These are phyloP conservation scores for Oryzias curvinotus DNA, from an alignment of 2,113 vertebrate genomes.

Conservation along the genomic window DNA sequence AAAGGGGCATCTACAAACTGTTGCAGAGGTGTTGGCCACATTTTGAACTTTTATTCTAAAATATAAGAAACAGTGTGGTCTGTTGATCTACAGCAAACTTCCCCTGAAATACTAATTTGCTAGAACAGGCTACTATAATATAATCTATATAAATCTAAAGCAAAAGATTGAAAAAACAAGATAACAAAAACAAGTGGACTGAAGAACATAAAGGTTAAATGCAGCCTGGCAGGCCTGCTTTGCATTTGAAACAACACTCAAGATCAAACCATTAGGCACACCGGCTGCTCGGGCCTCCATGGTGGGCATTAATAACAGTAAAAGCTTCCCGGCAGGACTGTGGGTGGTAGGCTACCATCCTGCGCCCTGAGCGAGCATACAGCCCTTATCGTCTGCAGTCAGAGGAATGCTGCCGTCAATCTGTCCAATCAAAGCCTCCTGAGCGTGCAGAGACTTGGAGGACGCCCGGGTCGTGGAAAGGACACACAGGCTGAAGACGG, in stretches of 20 bases:
- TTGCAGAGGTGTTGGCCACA: no score
- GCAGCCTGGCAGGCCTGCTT: no score
- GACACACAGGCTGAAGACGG: neutral
- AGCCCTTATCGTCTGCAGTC: conserved; percentile 5
- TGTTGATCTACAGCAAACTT: no score
- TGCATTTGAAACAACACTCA: neutral
- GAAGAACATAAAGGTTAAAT: no score
- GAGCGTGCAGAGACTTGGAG: conserved; percentile 12
- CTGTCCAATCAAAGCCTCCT: conserved; percentile 17
- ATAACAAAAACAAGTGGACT: no score
- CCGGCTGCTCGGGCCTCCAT: conserved; percentile 7
- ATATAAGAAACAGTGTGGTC: no score
- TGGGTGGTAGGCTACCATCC: conserved; percentile 19
- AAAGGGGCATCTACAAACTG: no score
- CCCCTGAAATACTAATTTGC: no score
- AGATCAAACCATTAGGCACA: conserved; percentile 3
- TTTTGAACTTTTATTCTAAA: no score
- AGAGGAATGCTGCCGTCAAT: conserved; percentile 47
- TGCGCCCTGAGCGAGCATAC: conserved; percentile 18
- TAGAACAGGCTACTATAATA: no score
- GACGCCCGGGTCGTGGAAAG: conserved; percentile 11
- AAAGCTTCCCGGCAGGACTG: conserved; percentile 41
- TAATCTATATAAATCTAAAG: no score
- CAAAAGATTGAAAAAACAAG: no score
- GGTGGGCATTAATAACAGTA: conserved; percentile 32